Conservation (phyloP, 2,113 vertebrate genomes). For the Uria aalge region DNA sequence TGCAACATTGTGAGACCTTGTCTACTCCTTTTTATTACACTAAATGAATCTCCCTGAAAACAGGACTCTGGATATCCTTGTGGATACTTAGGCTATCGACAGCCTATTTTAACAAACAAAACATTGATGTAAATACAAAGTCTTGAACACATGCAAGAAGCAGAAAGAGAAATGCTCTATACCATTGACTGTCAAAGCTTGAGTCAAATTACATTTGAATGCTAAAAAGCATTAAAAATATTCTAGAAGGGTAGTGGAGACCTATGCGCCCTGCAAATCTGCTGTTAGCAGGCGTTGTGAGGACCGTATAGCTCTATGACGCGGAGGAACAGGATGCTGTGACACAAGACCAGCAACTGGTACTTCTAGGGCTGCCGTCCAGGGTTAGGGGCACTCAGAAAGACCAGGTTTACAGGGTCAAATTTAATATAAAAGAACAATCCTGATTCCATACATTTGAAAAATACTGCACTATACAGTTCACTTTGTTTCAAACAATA, state of each 20-base stretch:
- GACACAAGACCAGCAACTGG: neutral
- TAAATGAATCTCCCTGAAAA: neutral
- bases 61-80: neutral
- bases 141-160: neutral
- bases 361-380: neutral
- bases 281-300: neutral
- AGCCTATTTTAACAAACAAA: neutral
- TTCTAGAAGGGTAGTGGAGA: neutral
- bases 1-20: neutral
- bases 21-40: neutral
- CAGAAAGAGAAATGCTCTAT: neutral
- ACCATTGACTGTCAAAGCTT: neutral
- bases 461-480: neutral
- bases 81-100: neutral
- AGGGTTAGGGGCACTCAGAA: neutral
- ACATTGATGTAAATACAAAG: neutral
- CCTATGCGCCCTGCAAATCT: neutral
- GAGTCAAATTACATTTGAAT: neutral
- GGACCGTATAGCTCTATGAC: neutral
- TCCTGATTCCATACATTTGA: neutral
- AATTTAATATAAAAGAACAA: neutral
- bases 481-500: neutral
- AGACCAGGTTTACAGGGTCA: neutral
- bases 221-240: neutral
- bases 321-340: neutral